phyloP scores from a whole-genome alignment of 2,113 vertebrate species.

The Pagrus major region DNA sequence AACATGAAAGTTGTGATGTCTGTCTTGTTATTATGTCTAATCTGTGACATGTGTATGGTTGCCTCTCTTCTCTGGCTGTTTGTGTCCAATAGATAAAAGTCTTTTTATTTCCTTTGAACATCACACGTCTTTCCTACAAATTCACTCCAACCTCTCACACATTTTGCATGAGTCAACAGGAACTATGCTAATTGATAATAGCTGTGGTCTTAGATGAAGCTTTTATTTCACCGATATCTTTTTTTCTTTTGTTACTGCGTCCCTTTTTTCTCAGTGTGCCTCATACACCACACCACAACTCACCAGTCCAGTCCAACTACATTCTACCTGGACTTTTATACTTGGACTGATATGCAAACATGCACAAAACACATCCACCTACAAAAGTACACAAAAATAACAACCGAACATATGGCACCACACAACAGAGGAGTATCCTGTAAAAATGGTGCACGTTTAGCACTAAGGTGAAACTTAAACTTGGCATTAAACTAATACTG shows the following conservation, averaged over 20 bases:
- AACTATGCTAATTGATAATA: background rate
- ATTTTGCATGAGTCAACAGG: conserved; percentile 3
- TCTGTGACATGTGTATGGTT: background rate
- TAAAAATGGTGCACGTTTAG: background rate
- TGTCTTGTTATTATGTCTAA: background rate
- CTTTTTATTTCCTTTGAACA: background rate
- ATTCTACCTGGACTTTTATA: conserved; percentile 64
- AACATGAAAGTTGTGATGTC: background rate
- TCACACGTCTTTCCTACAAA: background rate
- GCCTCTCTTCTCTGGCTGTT: background rate
- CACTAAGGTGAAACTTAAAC: background rate
- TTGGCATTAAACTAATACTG: background rate
- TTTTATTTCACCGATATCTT: background rate
- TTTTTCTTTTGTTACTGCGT: background rate
- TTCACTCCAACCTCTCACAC: background rate
- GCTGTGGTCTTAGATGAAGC: background rate
- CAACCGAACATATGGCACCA: background rate
- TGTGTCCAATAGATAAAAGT: background rate
- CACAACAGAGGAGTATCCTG: background rate
- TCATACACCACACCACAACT: conserved; percentile 58
- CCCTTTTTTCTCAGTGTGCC: background rate
- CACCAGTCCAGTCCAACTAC: conserved; percentile 71
- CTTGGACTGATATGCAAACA: conserved; percentile 5
- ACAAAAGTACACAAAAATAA: background rate
- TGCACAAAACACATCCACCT: conserved; percentile 9